A percentile compares a stretch with the other conserved stretches of the same genome.
Evolutionary conservation across 2,797 vertebrate genomes (phyloP).

Genomic region (Sebastes hopkinsi): DNA sequence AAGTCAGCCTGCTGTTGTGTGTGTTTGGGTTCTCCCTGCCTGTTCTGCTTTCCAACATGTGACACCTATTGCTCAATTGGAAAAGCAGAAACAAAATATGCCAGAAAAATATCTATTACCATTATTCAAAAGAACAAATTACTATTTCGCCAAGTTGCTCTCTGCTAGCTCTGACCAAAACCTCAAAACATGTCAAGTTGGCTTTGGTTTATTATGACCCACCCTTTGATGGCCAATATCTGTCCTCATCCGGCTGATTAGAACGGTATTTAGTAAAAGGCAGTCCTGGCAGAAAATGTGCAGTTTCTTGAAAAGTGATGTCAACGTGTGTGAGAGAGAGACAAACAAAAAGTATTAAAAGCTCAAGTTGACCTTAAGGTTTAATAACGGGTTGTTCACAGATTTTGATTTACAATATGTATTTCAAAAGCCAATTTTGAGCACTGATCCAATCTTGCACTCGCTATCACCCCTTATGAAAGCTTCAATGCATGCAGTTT

Average conservation of each 20-base stretch:
- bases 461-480: background rate
- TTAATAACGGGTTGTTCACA: background rate
- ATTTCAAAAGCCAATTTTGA: slow-evolving; percentile 4
- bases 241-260: slow-evolving; percentile 14
- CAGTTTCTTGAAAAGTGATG: slow-evolving; percentile 21
- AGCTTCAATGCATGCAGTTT: background rate
- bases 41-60: background rate
- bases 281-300: slow-evolving; percentile 6
- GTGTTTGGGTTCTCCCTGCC: background rate
- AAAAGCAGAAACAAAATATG: background rate
- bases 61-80: background rate
- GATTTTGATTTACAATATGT: background rate
- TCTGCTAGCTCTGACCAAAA: background rate
- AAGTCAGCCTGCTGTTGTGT: background rate
- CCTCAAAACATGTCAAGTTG: background rate
- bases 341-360: background rate
- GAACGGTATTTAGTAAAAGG: background rate
- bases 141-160: background rate
- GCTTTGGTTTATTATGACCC: background rate
- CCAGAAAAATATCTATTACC: background rate
- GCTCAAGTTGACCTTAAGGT: background rate
- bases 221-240: slow-evolving; percentile 1
- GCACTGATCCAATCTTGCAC: background rate
- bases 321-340: background rate
- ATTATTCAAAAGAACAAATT: background rate